Base-by-base conservation (phyloP, 2,888 invertebrate genomes). In the Eilema griseolum region DNA sequence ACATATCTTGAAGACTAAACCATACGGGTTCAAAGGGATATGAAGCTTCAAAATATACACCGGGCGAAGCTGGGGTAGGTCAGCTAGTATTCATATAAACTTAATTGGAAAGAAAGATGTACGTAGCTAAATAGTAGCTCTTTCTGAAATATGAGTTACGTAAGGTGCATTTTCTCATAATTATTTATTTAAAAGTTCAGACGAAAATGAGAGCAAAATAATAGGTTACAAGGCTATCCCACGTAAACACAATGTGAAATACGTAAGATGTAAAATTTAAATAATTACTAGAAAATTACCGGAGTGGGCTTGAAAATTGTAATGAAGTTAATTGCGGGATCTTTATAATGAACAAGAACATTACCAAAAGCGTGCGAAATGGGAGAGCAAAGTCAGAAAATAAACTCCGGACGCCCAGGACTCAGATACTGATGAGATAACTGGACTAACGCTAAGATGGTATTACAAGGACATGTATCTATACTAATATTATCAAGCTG, bases 261-360 rank as follows among this genome's bases (percentile, higher is more conserved):
- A 69, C 52, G 31, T 63, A 73, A 61, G 52, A 69, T 59, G 24
- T 66, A 41, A 46, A 46, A 46, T 57, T 66, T 60, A 60, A 41
- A 16, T 60, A 41, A 66, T 66, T 37, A 60, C 31, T 24, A 20
- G 31, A 3, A 61, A 61, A n/a, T 61, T 61, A 28, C 31, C n/a
- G 37, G 14, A 23, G 24, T 33, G 33, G 61, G n/a, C 26, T 56
- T 52, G 10, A 41, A 41, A 41, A 20, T 20, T 46, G 52, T 52
- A 52, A n/a, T 31, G 31, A 52, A 11, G 16, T 60, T 61, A 66
- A 66, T 56, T 66, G 41, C 59, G 59, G 41, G 46, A 66, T 11
- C n/a, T 61, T 60, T 66, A 28, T 60, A 46, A 46, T 66, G 5
- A 67, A 52, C 10, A 52, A 52, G 52, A 52, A 52, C n/a, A 52